Conservation (phyloP, 2,113 vertebrate genomes). For the Phrynocephalus versicolor region DNA sequence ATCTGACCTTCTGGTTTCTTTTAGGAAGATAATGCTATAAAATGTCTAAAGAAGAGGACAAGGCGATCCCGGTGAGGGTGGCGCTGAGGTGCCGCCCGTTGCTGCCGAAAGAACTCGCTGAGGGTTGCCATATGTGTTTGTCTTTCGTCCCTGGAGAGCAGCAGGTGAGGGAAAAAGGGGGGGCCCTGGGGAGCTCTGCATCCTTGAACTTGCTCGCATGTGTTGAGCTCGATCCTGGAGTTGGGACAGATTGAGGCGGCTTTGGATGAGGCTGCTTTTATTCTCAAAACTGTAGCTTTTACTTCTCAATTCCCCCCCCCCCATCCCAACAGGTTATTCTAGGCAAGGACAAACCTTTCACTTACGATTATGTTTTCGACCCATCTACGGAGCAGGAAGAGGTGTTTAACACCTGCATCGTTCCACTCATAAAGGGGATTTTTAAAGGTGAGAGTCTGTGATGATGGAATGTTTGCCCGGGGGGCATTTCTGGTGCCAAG, state of each 20-base stretch:
- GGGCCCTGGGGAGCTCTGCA: too few species aligned
- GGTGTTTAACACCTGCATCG: slow-evolving; percentile 85
- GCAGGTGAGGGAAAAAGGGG: slow-evolving; percentile 79
- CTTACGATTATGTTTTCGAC: slow-evolving; percentile 94
- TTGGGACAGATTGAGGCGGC: neutral
- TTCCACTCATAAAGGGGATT: slow-evolving; percentile 84
- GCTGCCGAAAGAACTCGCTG: slow-evolving; percentile 84
- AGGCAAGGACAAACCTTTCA: slow-evolving; percentile 90
- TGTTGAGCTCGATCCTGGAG: too few species aligned
- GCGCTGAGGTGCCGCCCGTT: slow-evolving; percentile 91
- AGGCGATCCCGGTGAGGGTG: slow-evolving; percentile 90
- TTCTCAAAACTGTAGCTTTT: too few species aligned
- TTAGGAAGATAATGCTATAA: neutral
- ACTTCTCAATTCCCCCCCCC: neutral
- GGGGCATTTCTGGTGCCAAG: neutral
- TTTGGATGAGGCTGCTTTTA: too few species aligned
- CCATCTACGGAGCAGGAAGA: slow-evolving; percentile 92
- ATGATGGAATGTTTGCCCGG: neutral
- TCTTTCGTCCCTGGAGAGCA: slow-evolving; percentile 88
- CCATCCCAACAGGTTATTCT: slow-evolving; percentile 84
- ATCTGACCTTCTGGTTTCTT: neutral
- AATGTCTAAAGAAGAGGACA: slow-evolving; percentile 84
- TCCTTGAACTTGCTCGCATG: neutral
- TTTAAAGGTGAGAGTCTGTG: slow-evolving; percentile 86
- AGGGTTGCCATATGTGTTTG: slow-evolving; percentile 91